Conservation (phyloP, 2,888 invertebrate species). For the Sepiola atlantica region DNA sequence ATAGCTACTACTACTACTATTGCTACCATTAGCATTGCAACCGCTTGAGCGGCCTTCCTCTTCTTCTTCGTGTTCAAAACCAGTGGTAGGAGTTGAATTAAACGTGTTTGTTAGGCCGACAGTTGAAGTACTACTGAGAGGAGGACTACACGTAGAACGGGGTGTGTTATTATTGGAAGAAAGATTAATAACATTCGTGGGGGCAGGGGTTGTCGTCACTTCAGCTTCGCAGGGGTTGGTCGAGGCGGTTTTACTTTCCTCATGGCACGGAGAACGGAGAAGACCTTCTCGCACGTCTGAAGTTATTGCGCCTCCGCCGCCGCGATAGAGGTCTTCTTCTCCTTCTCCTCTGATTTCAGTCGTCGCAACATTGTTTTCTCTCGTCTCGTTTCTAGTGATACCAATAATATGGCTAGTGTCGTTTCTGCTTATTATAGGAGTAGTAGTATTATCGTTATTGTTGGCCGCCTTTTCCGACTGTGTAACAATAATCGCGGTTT, state of each 20-base stretch:
- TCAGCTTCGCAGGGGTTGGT: conserved; percentile 6
- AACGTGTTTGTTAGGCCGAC: conserved; percentile 8
- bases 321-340: too few relatives aligned
- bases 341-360: too few relatives aligned
- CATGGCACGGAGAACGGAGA: not conserved
- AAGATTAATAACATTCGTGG: conserved; percentile 32
- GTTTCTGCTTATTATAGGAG: not conserved
- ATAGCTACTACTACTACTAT: not conserved
- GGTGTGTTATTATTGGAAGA: conserved; percentile 16
- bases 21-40: not conserved
- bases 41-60: not conserved
- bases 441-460: not conserved
- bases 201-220: conserved; percentile 10
- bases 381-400: not conserved
- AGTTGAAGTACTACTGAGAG: not conserved
- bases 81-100: conserved; percentile 1
- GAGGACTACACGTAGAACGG: not conserved
- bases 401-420: not conserved
- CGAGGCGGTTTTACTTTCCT: not conserved
- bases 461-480: not conserved
- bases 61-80: too few relatives aligned
- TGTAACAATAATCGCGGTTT: not conserved
- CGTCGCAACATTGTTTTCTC: not conserved
- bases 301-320: not conserved
- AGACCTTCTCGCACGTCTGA: not conserved